Percentiles rank a stretch among this genome's conserved stretches.
phyloP scores from a whole-genome alignment of 2,888 invertebrate species.

The Drosophila picticornis region DNA sequence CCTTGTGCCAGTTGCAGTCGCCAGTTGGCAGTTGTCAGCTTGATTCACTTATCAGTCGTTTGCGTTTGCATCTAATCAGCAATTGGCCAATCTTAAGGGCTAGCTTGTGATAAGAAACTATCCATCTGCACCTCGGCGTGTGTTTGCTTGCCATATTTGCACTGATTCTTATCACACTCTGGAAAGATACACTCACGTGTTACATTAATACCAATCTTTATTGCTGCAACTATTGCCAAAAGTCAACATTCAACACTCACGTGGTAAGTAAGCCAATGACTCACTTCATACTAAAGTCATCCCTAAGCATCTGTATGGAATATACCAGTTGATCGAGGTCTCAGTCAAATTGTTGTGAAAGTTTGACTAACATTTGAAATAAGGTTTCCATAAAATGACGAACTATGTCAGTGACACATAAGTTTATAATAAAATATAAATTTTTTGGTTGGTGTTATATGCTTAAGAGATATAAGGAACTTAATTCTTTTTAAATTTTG shows the following conservation, averaged over 20 bases:
- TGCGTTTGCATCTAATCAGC: constrained; percentile 42
- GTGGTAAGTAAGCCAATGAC: constrained; percentile 37
- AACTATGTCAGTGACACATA: background rate
- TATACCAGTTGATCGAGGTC: background rate
- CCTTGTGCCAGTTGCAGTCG: constrained; percentile 28
- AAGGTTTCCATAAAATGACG: background rate
- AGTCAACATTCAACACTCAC: constrained; percentile 18
- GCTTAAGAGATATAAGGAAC: background rate
- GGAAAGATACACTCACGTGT: constrained; percentile 22
- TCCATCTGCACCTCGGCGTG: background rate
- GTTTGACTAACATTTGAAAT: background rate
- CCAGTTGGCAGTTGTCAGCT: constrained; percentile 2
- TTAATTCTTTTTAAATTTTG: background rate
- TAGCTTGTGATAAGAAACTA: constrained; percentile 19
- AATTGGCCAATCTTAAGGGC: constrained; percentile 43
- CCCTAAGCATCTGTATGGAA: background rate
- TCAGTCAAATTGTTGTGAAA: background rate
- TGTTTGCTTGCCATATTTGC: constrained; percentile 50
- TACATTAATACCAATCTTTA: background rate
- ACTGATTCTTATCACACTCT: constrained; percentile 36
- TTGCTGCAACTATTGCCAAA: constrained; percentile 28
- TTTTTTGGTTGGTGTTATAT: background rate
- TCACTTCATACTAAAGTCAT: constrained; percentile 11
- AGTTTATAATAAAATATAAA: background rate
- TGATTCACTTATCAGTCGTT: constrained; percentile 27